Evolutionary conservation across 2,888 invertebrate species (phyloP), one percentile per base, ranked within the genome.

Genomic region (Leucania comma): DNA sequence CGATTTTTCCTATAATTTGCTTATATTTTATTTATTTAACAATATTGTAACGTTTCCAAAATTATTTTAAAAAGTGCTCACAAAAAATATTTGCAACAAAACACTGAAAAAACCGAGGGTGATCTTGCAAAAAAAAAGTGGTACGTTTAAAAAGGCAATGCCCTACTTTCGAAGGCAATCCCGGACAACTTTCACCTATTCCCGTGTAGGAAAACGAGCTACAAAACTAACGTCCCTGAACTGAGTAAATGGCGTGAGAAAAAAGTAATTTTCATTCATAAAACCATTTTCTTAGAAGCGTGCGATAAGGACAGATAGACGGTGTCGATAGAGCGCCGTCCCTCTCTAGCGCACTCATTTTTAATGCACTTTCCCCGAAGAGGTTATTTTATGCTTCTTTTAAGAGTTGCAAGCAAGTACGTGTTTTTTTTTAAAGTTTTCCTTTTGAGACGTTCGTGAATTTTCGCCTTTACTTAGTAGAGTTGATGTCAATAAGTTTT

Each of bases 231-330:
- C 91, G 92, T 87, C 91, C 91, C 90, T 91, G 92, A 93, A 94
- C 92, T 89, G 88, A 84, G 92, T 91, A 94, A 94, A 94, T 93
- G 92, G 92, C 87, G 93, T 91, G 93, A 92, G 92, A 94, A 94
- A 94, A 93, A 94, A 94, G 94, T 93, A 93, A 95, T 94, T 93
- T 93, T 93, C 94, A 94, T 95, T 95, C 94, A 94, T 93, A 95
- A 94, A 93, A 91, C 91, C 93, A 94, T 94, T 94, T 94, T 93
- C 94, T 94, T 93, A 92, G 92, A 86, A 90, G 89, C 88, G 84
- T 82, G 80, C 83, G 89, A 91, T 70, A 81, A 86, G 82, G 91
- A 92, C 68, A 83, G 82, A 81, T 77, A 76, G 80, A 87, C 72
- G 54, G 70, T 57, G 65, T 66, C 76, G 70, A 78, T 80, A 89